Conservation (phyloP, 2,113 vertebrate genomes). For the Crotalus helleri region DNA sequence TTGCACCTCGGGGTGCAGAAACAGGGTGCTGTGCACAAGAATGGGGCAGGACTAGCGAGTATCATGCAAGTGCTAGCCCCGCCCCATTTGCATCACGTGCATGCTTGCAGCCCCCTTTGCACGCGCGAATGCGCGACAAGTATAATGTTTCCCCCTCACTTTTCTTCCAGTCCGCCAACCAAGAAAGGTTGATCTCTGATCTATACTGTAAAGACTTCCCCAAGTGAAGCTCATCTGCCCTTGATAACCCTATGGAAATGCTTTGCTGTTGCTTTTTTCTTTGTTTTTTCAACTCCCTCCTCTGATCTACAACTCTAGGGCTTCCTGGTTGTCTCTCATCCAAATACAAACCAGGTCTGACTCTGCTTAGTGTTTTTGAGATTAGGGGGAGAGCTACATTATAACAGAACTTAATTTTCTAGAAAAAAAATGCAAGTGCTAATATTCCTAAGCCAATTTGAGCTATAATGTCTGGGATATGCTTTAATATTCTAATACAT, state of each 20-base stretch:
- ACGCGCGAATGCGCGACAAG: rapidly evolving
- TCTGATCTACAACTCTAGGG: neutral
- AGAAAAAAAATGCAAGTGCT: slow-evolving; percentile 17
- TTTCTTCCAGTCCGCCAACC: too few relatives aligned
- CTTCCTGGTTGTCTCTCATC: neutral
- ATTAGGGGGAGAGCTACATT: too few relatives aligned
- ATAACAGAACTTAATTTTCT: neutral
- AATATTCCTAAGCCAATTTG: slow-evolving; percentile 8
- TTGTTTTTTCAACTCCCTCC: neutral
- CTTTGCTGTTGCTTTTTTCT: neutral
- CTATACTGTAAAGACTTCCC: neutral
- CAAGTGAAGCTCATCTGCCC: neutral
- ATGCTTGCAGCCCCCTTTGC: too few relatives aligned
- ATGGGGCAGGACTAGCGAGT: too few relatives aligned
- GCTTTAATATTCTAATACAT: slow-evolving; percentile 6
- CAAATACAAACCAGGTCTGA: too few relatives aligned
- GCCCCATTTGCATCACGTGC: too few relatives aligned
- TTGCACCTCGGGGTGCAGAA: too few relatives aligned
- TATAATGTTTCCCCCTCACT: too few relatives aligned
- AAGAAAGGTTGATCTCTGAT: neutral
- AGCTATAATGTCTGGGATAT: neutral
- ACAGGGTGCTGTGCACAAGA: too few relatives aligned
- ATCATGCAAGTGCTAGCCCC: too few relatives aligned
- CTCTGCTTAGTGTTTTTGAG: too few relatives aligned
- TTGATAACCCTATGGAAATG: neutral